Evolutionary conservation across 2,888 invertebrate species (phyloP), one percentile per base, ranked within the genome.

Genomic region (Antitype chi): DNA sequence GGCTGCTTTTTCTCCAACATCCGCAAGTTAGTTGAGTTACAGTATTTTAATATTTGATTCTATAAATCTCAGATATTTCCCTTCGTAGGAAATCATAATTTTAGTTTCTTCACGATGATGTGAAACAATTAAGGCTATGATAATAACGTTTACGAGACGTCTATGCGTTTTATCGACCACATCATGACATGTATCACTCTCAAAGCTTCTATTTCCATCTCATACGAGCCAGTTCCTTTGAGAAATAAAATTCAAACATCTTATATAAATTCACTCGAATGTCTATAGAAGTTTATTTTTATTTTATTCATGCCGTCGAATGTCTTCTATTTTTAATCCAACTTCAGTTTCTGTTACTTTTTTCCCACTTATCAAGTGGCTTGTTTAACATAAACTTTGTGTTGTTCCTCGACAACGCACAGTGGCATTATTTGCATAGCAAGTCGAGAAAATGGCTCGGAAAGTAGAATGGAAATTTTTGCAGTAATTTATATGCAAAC

Each of bases 401-500:
- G 88, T 90, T 90, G 89, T 88, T 90, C 68, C 68, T 71, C 70
- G 74, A 81, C 91, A 90, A 90, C 89, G 88, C 89, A 91, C 90
- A 81, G 89, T 85, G 85, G 90, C 88, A 89, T 91, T 93, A 95
- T 95, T 95, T 95, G 94, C 94, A 95, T 94, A 89, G 89, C 89
- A 90, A 91, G 89, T 89, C 84, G 90, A 89, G 93, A 93, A 94
- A 95, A 95, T 94, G 90, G 90, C 92, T 90, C 86, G 89, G 91
- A 93, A 94, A 92, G 90, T 92, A 89, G 90, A 92, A 94, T 93
- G 92, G 91, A 93, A 93, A 93, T 94, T 93, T 90, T 90, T 89
- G 75, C 87, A 87, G 91, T 93, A 92, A 96, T 96, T 95, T 95
- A 92, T 94, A 96, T 96, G 95, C 95, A 94, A 96, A 96, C 91